Evolutionary conservation across 2,113 vertebrate species (phyloP).

Genomic region (Pollachius pollachius): DNA sequence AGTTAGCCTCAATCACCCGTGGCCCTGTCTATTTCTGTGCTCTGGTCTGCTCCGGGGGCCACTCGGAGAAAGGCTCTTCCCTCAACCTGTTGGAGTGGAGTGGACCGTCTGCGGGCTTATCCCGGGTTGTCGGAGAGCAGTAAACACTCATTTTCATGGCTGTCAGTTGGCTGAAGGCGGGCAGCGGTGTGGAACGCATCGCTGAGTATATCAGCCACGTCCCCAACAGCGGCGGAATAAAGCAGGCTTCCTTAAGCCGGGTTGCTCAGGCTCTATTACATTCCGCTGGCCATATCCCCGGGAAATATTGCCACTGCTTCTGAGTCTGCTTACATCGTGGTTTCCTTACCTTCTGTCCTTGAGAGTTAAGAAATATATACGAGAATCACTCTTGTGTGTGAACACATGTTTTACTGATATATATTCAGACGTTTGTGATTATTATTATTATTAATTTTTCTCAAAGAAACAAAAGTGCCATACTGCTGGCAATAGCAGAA

Average conservation of each 20-base stretch:
- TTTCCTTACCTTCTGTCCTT: conserved; percentile 18
- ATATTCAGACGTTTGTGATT: background rate
- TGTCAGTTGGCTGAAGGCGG: conserved; percentile 62
- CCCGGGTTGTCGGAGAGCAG: conserved; percentile 53
- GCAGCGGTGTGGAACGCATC: conserved; percentile 56
- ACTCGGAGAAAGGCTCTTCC: conserved; percentile 28
- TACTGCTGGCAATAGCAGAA: too few species aligned
- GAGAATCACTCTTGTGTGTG: conserved; percentile 22
- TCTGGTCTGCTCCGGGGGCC: conserved; percentile 28
- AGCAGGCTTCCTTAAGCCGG: conserved; percentile 34
- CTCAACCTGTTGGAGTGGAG: conserved; percentile 51
- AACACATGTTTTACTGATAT: background rate
- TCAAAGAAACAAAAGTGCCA: too few species aligned
- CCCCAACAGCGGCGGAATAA: conserved; percentile 35
- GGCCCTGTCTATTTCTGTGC: background rate
- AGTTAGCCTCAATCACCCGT: too few species aligned
- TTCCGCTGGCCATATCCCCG: background rate
- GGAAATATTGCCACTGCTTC: conserved; percentile 48
- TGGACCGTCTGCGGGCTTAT: conserved; percentile 60
- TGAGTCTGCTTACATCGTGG: conserved; percentile 38
- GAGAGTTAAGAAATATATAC: conserved; percentile 40
- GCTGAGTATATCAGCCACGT: conserved; percentile 31
- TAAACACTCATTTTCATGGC: conserved; percentile 71
- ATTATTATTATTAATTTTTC: background rate
- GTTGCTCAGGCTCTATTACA: conserved; percentile 26